Evolutionary conservation across 1,140 invertebrate genomes (phyloP).

Genomic region (Drosophila orena): DNA sequence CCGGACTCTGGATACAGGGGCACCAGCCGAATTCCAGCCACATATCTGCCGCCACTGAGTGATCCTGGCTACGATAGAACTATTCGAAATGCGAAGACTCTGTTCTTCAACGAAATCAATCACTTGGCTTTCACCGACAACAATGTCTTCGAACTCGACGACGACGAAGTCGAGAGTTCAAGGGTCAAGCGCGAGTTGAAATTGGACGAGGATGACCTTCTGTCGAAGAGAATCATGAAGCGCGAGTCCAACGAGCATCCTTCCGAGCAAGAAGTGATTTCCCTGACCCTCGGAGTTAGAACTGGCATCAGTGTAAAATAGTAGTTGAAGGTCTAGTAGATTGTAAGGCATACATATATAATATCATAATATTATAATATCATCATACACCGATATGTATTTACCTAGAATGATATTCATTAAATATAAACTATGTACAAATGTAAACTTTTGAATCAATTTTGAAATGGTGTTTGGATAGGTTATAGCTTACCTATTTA

Average conservation of each 20-base stretch:
- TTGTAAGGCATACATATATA: constrained; percentile 28
- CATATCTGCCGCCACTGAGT: constrained; percentile 86
- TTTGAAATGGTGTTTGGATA: not conserved
- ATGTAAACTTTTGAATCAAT: constrained; percentile 6
- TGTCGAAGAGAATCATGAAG: constrained; percentile 70
- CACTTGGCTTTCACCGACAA: constrained; percentile 65
- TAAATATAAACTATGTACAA: constrained; percentile 58
- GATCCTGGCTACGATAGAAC: constrained; percentile 69
- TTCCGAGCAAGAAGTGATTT: constrained; percentile 68
- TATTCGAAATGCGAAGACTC: constrained; percentile 58
- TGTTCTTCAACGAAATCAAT: constrained; percentile 73
- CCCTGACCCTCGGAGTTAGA: constrained; percentile 67
- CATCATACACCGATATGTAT: constrained; percentile 56
- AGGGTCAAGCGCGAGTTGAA: constrained; percentile 57
- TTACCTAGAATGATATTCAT: constrained; percentile 64
- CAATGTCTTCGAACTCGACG: constrained; percentile 71
- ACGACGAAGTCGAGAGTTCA: constrained; percentile 50
- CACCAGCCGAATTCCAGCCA: constrained; percentile 86
- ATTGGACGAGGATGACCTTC: constrained; percentile 41
- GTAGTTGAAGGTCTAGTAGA: constrained; percentile 40
- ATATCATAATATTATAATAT: constrained; percentile 50
- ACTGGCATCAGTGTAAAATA: constrained; percentile 68
- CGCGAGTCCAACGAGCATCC: constrained; percentile 57
- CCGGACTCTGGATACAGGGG: constrained; percentile 85
- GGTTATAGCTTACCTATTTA: not conserved